Base-by-base conservation (phyloP, 2,888 invertebrate genomes). In the Agriopis marginaria region DNA sequence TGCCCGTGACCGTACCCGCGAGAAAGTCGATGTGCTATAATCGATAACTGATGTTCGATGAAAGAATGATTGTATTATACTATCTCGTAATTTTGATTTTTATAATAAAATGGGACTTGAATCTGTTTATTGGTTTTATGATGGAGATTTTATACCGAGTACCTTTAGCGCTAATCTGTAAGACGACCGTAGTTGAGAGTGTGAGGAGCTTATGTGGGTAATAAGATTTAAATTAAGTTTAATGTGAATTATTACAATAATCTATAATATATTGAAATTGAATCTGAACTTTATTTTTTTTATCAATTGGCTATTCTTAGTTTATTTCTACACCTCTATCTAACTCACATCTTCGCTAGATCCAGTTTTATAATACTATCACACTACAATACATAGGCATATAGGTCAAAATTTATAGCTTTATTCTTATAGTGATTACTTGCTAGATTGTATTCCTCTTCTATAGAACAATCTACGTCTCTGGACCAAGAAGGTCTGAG, bases 101-200 rank as follows among this genome's bases (percentile, higher is more conserved):
- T 93, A 93, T 93, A 93, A 93, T 93, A 93, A 93, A 93, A 93
- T 93, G 93, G 93, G 93, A 93, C 93, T 93, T 92, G 93, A 93
- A 93, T 93, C 93, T 93, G 92, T 93, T 93, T 92, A 93, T 92
- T 93, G 91, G 93, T 93, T 93, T 93, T 93, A 92, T 93, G 92
- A 92, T 91, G 92, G 89, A 92, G 90, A 93, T 92, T 93, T 92
- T 91, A 93, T 93, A 93, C 92, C 92, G 87, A 93, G 92, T 93
- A 93, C 93, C 93, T 93, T 90, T 92, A 92, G 92, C 90, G 90
- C 91, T 92, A 92, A 92, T 89, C 90, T 89, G 87, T 89, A 88
- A 90, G 88, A 89, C 86, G 88, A 86, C 84, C 86, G 85, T 90
- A 89, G 91, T 90, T 86, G 87, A 89, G 86, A 89, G 87, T 89